Base-by-base conservation (phyloP, 2,113 vertebrate genomes). In the Pandion haliaetus region DNA sequence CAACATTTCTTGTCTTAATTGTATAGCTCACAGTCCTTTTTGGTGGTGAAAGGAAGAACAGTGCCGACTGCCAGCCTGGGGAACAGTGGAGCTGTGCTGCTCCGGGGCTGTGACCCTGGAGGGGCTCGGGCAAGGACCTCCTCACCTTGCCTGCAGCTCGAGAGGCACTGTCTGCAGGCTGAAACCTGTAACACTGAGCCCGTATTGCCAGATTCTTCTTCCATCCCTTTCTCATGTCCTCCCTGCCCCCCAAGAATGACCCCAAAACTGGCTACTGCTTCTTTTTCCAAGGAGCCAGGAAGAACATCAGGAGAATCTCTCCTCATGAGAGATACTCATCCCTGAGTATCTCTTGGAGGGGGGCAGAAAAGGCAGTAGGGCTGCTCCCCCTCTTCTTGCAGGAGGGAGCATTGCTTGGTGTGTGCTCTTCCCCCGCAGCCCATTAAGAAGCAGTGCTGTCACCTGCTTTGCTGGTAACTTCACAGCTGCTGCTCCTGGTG, bases 131-230 rank as follows among this genome's bases (percentile, higher is more conserved):
- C 4, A 1, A 52, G 32, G 72, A 72, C 34, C 29, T 66, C 12
- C 50, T 26, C 15, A 36, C 52, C 58, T 42, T 6, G 3, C 50
- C 87, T 23, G 17, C 16, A 1, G 23, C 24, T 70, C 1, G 4
- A 62, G 28, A 25, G 36, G 32, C 36, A 8, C 58, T 2, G 5
- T 17, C 62, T 40, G 50, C 31, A 44, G 32, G 34, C 58, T 81
- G 38, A 18, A 58, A 58, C 29, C 38, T 1, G 0, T 8, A 79
- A 18, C 5, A 0, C 2, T 9, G 76, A 74, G 45, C 38, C 42
- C 16, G 3, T 4, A 8, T 5, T 19, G 26, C 47, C 42, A 32
- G 1, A 23, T 82, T 38, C 38, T 26, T 28, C 62, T 36, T 40
- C 89, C 38, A 26, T 32, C 44, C 28, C 34, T 88, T 55, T 86